Conservation (phyloP, 2,888 invertebrate species). For the Tetragonula carbonaria region DNA sequence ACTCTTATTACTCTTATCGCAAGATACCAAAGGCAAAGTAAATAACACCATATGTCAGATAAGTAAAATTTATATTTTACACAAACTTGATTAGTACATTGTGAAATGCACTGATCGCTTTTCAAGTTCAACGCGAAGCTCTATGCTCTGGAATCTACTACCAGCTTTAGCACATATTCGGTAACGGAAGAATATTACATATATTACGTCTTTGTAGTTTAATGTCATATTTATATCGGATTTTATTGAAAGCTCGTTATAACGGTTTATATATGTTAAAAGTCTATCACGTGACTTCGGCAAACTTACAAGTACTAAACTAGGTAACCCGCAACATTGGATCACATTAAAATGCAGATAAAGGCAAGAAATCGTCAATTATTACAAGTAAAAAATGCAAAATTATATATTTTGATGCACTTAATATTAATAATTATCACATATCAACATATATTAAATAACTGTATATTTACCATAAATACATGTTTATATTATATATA, state of each 20-base stretch:
- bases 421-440: conserved; percentile 43
- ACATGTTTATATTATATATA: conserved; percentile 19
- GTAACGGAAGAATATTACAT: conserved; percentile 22
- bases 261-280: conserved; percentile 38
- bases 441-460: conserved; percentile 28
- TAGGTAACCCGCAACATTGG: conserved; percentile 31
- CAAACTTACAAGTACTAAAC: conserved; percentile 45
- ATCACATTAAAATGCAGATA: conserved; percentile 38
- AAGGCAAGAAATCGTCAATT: conserved; percentile 38
- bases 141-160: conserved; percentile 8
- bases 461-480: conserved; percentile 36
- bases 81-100: conserved; percentile 44
- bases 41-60: conserved; percentile 1
- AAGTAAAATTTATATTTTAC: conserved; percentile 51
- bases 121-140: conserved; percentile 42
- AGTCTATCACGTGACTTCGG: conserved; percentile 24
- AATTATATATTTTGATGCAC: conserved; percentile 18
- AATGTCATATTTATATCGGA: conserved; percentile 44
- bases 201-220: conserved; percentile 31
- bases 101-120: conserved; percentile 23
- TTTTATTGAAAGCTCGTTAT: conserved; percentile 52
- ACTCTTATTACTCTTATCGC: background rate
- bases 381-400: conserved; percentile 24
- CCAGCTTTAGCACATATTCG: conserved; percentile 27
- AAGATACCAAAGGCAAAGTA: conserved; percentile 24